Conservation (phyloP, 2,113 vertebrate genomes). For the Perognathus longimembris region DNA sequence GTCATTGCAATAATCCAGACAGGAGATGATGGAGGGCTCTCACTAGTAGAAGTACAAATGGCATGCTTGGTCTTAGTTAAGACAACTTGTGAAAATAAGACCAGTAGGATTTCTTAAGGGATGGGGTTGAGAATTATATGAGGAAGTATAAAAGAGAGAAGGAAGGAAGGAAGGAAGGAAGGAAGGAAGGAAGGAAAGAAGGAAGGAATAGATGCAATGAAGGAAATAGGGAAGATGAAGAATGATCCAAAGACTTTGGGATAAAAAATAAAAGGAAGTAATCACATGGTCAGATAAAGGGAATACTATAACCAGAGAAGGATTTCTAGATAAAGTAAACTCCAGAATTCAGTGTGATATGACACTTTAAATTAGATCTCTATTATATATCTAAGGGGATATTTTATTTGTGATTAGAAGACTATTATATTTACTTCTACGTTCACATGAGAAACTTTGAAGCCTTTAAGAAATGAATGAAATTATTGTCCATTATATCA, state of each 20-base stretch:
- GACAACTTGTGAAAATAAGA: not conserved
- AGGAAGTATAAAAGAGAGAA: not conserved
- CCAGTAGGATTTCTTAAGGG: not conserved
- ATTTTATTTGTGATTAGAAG: not conserved
- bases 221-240: not conserved
- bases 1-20: fast-evolving
- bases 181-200: not conserved
- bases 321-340: not conserved
- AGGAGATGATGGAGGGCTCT: fast-evolving
- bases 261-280: not conserved
- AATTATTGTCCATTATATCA: not conserved
- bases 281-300: not conserved
- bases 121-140: not conserved
- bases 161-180: not conserved
- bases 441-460: not conserved
- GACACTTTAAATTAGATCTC: not conserved
- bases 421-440: not conserved
- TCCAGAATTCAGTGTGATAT: not conserved
- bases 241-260: not conserved
- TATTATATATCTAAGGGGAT: not conserved
- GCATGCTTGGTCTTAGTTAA: not conserved
- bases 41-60: not conserved
- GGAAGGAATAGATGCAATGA: too few relatives aligned
- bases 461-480: not conserved
- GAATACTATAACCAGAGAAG: not conserved